Conservation (phyloP, 2,113 vertebrate genomes). For the Mus pahari region DNA sequence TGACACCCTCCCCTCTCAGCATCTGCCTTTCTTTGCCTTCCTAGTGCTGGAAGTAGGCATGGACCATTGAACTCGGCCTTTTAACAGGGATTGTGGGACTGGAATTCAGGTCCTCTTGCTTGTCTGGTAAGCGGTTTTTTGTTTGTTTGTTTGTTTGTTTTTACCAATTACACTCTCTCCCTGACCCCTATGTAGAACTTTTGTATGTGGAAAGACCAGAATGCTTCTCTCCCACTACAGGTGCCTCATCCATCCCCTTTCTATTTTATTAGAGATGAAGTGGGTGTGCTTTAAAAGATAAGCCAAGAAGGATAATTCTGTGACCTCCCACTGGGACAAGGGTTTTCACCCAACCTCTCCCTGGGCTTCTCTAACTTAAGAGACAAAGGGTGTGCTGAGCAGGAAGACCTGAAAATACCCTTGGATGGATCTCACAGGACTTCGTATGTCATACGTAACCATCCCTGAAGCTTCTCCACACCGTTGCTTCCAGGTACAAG, state of each 20-base stretch:
- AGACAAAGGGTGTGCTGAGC: not conserved
- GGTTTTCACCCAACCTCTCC: not conserved
- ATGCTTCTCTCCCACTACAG: not conserved
- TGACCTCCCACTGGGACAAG: not conserved
- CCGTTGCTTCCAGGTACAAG: rapidly evolving
- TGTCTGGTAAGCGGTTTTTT: too few species aligned
- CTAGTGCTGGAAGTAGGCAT: not conserved
- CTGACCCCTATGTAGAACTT: not conserved
- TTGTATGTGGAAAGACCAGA: slow-evolving; percentile 9
- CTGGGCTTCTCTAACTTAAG: not conserved
- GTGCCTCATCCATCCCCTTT: not conserved
- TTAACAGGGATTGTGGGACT: not conserved
- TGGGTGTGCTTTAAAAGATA: not conserved
- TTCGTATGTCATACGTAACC: not conserved
- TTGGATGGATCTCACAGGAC: slow-evolving; percentile 24
- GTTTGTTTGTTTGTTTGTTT: too few species aligned
- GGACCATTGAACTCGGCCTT: not conserved
- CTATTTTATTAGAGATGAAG: not conserved
- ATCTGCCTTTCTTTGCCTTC: not conserved
- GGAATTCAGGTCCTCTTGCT: not conserved
- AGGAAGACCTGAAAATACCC: not conserved
- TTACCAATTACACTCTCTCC: not conserved
- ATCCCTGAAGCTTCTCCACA: not conserved
- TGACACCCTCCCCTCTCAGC: not conserved
- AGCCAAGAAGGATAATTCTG: not conserved